Conservation (phyloP, 2,113 vertebrate species). For the Desmodus rotundus region DNA sequence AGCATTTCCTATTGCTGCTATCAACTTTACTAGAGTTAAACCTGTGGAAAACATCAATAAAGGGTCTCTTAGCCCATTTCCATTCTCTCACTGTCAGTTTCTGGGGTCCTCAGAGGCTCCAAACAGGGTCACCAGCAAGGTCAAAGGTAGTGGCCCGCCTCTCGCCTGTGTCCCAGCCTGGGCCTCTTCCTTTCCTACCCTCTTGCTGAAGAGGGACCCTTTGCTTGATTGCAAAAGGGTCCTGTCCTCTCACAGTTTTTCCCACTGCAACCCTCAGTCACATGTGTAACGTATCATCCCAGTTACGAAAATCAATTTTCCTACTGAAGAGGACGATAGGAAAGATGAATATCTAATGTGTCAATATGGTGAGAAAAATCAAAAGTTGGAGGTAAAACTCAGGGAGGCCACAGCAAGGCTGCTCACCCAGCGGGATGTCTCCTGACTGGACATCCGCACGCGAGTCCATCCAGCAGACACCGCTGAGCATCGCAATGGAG, state of each 20-base stretch:
- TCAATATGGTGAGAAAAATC: background rate
- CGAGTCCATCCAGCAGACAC: fast-evolving
- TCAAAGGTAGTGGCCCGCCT: background rate
- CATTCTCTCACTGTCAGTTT: background rate
- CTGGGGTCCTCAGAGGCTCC: background rate
- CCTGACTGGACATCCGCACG: background rate
- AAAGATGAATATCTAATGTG: background rate
- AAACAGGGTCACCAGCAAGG: background rate
- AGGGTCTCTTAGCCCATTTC: background rate
- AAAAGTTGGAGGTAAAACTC: background rate
- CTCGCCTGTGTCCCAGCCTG: too few relatives aligned
- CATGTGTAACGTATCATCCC: background rate
- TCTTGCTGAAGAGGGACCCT: background rate
- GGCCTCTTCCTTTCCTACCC: background rate
- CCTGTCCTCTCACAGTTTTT: background rate
- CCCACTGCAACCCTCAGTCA: background rate
- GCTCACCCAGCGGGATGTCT: background rate
- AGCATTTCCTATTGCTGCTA: background rate
- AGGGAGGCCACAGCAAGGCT: background rate
- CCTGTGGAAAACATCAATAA: background rate
- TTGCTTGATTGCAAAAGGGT: background rate
- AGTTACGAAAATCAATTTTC: background rate
- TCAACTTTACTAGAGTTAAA: background rate
- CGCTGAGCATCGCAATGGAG: background rate
- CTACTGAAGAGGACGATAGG: background rate